Evolutionary conservation across 2,797 vertebrate species (phyloP).

Genomic region (Artibeus lituratus): DNA sequence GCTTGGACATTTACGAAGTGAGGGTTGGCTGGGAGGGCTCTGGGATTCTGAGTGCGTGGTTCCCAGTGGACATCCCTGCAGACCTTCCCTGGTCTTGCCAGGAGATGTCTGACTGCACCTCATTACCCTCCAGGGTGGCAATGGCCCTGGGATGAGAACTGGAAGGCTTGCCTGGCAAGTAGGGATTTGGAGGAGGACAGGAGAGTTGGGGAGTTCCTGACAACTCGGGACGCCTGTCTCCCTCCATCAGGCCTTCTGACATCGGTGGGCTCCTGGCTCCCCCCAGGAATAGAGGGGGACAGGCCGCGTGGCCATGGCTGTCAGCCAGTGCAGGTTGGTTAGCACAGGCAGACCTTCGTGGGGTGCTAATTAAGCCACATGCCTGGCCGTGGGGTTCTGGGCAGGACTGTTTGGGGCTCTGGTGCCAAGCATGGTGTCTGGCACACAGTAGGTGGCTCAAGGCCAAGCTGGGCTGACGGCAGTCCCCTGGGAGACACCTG

Average conservation of each 20-base stretch:
- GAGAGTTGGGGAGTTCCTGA: not conserved
- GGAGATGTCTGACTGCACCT: not conserved
- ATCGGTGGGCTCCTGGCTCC: not conserved
- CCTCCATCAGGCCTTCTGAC: not conserved
- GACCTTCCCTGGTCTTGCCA: not conserved
- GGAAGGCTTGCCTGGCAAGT: not conserved
- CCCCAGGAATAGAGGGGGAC: not conserved
- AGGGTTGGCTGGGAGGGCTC: not conserved
- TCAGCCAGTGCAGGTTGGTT: not conserved
- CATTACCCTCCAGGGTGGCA: not conserved
- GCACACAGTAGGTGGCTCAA: not conserved
- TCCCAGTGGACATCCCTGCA: not conserved
- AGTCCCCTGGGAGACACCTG: not conserved
- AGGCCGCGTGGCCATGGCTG: rapidly evolving
- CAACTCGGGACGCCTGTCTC: not conserved
- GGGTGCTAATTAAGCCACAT: rapidly evolving
- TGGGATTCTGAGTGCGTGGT: not conserved
- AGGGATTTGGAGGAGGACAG: not conserved
- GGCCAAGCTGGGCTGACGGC: too few species aligned
- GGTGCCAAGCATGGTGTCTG: not conserved
- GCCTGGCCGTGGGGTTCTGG: not conserved
- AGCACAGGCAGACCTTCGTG: not conserved
- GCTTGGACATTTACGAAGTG: not conserved
- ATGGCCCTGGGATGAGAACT: not conserved
- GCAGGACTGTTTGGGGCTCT: not conserved